Base-by-base conservation (phyloP, 2,888 invertebrate species). In the Napeogenes sylphis region DNA sequence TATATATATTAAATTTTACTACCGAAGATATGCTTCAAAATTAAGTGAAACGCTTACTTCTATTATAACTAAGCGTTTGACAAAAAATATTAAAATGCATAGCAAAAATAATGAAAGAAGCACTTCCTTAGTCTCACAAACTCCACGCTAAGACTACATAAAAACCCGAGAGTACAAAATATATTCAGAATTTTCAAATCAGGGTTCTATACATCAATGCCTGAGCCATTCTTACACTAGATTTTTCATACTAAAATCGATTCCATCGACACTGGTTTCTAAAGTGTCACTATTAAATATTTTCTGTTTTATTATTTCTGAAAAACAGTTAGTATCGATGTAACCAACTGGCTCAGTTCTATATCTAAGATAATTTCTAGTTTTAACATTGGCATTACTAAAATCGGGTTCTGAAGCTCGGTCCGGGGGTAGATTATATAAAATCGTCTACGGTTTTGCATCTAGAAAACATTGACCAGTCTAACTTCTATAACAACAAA, bases 341-440 rank as follows among this genome's bases (percentile, higher is more conserved):
- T 46, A 60, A 59, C 53, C 56, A 64, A 55, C 47, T 35, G 46
- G 60, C 56, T 62, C 60, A 58, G 45, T 61, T 45, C 45, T 55
- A 62, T 70, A 67, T 56, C 59, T 58, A 63, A 55, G 54, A n/a
- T 70, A 72, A 71, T 66, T 74, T 67, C 72, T 76, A 75, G 66
- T 72, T 71, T 70, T 64, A 67, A 58, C 69, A 75, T 83, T 82
- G 78, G 78, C 79, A 77, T 75, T 75, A 67, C 81, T 85, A 85
- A 84, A 84, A 84, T 83, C 83, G 82, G 78, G 75, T 82, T 81
- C 68, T 70, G 73, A 87, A 87, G 85, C 87, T 87, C 86, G 81
- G 82, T 76, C 73, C 69, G 71, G 72, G 72, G 70, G 70, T 70
- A 66, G 60, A 67, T 65, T 69, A 58, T 67, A 42, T 32, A 64